Evolutionary conservation across 2,113 vertebrate species (phyloP), one percentile per base, ranked within the genome.

Genomic region (Odontesthes bonariensis): DNA sequence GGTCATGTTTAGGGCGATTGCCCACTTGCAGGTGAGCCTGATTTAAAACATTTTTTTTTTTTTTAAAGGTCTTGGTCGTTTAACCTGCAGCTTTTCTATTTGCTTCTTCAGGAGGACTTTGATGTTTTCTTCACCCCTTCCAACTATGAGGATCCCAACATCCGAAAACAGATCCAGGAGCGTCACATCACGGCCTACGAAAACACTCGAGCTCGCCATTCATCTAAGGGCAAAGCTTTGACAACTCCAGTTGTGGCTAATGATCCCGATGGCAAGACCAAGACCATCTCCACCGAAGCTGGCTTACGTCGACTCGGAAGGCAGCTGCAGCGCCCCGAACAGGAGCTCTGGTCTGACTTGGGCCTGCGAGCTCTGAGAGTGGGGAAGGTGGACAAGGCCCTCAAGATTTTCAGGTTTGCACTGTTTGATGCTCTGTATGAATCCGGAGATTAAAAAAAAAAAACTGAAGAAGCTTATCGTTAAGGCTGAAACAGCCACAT

Each of bases 351-450:
- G 88, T 93, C 94, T 1, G 93, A 95, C 75, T 81, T 99, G 85
- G 95, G 94, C 8, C 71, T 95, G 73, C 93, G 95, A 68, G 96
- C 96, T 17, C 82, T 99, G 46, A 85, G 86, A 8, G 88, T 90
- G 3, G 96, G 96, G 12, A 94, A 94, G 20, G 92, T 98, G 49
- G 93, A 94, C 75, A 94, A 93, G 3, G 95, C 96, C 0, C 68
- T 99, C 33, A 92, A 92, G 65, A 96, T 95, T 53, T 96, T 97
- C 93, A 96, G 96, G 97, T 99, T 73, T 87, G 85, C 23, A 57
- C 64, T 11, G 75, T 22, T 55, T 40, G 12, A 47, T 27, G 31
- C 3, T 69, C 3, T 14, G 49, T 35, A 8, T 54, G 5, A 63
- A 55, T 60, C 12, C 33, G 33, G 27, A 27, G 27, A 27, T 27